Conservation (phyloP, 2,797 vertebrate genomes). For the Typhlichthys eigenmanni region DNA sequence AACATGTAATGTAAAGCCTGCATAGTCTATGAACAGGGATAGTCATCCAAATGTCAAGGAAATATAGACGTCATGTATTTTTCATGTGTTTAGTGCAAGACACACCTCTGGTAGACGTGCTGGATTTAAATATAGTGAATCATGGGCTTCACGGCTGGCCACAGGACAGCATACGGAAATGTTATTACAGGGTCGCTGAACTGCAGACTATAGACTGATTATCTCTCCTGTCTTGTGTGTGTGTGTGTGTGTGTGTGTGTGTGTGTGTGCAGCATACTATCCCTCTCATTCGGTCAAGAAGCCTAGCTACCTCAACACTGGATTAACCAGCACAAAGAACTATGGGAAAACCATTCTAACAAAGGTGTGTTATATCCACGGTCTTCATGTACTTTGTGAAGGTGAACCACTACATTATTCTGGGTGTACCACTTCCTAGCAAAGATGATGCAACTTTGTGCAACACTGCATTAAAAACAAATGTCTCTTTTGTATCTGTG, state of each 20-base stretch:
- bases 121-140: neutral
- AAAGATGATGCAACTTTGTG: slow-evolving; percentile 7
- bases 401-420: no score
- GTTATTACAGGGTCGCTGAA: no score
- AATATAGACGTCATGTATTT: neutral
- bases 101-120: neutral
- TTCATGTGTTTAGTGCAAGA: neutral
- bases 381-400: no score
- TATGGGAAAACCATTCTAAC: slow-evolving; percentile 99
- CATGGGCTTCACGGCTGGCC: neutral
- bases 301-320: slow-evolving; percentile 93
- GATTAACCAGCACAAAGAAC: slow-evolving; percentile 97
- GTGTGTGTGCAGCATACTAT: slow-evolving; percentile 94
- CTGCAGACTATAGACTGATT: neutral
- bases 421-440: neutral
- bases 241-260: slow-evolving; percentile 38
- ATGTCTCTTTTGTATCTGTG: neutral
- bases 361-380: slow-evolving; percentile 78
- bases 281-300: slow-evolving; percentile 82
- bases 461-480: slow-evolving; percentile 30
- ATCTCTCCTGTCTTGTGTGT: slow-evolving; percentile 23
- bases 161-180: neutral
- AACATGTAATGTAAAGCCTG: neutral
- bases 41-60: neutral
- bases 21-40: neutral